Evolutionary conservation across 2,797 vertebrate genomes (phyloP), one percentile per base, ranked within the genome.

Genomic region (Yasuhikotakia modesta): DNA sequence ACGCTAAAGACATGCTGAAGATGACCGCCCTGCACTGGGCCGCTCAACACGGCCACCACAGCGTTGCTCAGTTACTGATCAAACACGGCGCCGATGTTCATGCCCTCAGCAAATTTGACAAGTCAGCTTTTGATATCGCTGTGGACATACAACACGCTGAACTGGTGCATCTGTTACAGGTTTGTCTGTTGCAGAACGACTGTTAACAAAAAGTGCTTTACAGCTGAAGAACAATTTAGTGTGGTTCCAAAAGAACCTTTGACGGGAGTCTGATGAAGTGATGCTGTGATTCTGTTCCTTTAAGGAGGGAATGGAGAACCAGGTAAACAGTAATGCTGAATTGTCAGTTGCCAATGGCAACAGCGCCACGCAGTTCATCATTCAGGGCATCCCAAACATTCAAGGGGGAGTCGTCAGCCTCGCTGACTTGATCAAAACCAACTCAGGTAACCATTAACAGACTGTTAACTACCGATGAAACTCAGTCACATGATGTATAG

Each of bases 21-120:
- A 97, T 98, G 96, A 98, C 96, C 0, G 96, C 96, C 0, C 86
- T 98, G 70, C 96, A 97, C 79, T 98, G 96, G 96, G 95, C 96
- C 0, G 92, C 95, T 0, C 96, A 97, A 81, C 94, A 94, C 60
- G 93, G 90, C 22, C 96, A 97, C 81, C 90, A 92, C 0, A 79
- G 86, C 0, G 93, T 96, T 0, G 93, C 93, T 0, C 92, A 96
- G 87, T 88, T 95, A 14, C 93, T 97, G 8, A 79, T 98, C 81
- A 94, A 92, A 30, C 92, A 93, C 0, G 95, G 95, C 0, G 96
- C 96, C 0, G 96, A 97, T 0, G 93, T 96, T 4, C 91, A 96
- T 2, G 87, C 94, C 0, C 93, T 93, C 87, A 97, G 95, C 90
- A 98, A 97, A 86, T 98, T 98, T 0, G 95, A 95, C 82, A 97